These are phyloP conservation scores for Mus pahari DNA, from an alignment of 2,113 vertebrate genomes.

Conservation along the genomic window DNA sequence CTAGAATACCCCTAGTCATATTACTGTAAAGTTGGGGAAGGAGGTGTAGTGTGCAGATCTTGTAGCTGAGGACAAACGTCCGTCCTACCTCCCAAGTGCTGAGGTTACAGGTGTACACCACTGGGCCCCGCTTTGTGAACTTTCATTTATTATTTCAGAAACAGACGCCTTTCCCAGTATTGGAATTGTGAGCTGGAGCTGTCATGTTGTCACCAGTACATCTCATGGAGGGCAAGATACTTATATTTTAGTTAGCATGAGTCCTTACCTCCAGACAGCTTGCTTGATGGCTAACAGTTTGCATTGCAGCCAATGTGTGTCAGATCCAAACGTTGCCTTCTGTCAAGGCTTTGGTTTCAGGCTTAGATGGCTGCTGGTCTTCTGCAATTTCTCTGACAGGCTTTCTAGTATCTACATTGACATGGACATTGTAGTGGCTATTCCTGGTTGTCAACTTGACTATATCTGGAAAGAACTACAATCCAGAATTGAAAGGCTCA, in stretches of 20 bases:
- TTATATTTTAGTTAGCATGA: background rate
- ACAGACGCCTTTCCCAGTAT: background rate
- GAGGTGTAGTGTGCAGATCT: background rate
- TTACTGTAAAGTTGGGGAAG: background rate
- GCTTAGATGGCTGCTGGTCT: background rate
- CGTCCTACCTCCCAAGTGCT: background rate
- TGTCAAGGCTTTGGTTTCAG: background rate
- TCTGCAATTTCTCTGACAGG: background rate
- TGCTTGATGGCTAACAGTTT: background rate
- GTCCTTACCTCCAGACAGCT: background rate
- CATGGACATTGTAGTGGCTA: background rate
- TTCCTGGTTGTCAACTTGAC: no score
- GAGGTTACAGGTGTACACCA: background rate
- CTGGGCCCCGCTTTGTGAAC: background rate
- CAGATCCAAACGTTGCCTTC: background rate
- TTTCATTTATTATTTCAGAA: background rate
- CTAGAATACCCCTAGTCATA: background rate
- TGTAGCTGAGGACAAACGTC: background rate
- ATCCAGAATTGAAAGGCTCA: no score
- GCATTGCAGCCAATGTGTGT: background rate
- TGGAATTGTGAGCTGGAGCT: background rate
- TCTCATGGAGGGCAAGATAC: background rate
- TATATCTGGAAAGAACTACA: no score
- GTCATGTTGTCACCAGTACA: background rate
- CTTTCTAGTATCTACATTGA: constrained; percentile 20